Evolutionary conservation across 2,797 vertebrate species (phyloP).

Genomic region (Periophthalmus magnuspinnatus): DNA sequence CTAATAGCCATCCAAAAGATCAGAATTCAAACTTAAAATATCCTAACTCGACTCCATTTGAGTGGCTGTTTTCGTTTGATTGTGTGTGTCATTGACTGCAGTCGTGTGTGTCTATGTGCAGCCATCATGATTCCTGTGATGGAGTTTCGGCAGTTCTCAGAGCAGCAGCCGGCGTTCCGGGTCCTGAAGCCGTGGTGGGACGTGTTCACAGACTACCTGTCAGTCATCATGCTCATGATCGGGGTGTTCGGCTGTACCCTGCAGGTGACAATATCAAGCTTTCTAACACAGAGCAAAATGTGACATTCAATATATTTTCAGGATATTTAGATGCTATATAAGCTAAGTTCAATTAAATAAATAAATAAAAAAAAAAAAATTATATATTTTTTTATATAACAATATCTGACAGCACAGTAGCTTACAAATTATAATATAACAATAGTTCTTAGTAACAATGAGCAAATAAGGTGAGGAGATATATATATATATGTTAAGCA

Average conservation of each 20-base stretch:
- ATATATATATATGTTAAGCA: too few relatives aligned
- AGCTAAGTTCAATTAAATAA: too few relatives aligned
- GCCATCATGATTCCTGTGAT: constrained; percentile 97
- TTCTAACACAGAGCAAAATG: too few relatives aligned
- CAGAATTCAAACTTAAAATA: neutral
- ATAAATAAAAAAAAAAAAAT: too few relatives aligned
- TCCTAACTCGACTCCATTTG: neutral
- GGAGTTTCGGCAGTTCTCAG: constrained; percentile 97
- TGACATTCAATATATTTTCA: too few relatives aligned
- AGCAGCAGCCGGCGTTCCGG: constrained; percentile 95
- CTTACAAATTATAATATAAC: too few relatives aligned
- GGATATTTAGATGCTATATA: too few relatives aligned
- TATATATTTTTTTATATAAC: too few relatives aligned
- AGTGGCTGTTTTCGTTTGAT: neutral
- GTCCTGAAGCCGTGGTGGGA: constrained; percentile 99
- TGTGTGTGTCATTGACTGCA: neutral
- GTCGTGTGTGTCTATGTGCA: constrained; percentile 46
- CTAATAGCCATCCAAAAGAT: too few relatives aligned
- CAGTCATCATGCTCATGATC: constrained; percentile 97
- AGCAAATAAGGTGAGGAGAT: too few relatives aligned
- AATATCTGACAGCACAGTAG: too few relatives aligned
- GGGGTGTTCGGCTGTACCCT: constrained; percentile 97
- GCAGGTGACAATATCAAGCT: constrained; percentile 81
- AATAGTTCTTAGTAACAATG: too few relatives aligned
- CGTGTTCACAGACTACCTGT: constrained; percentile 96